A percentile compares a stretch with the other conserved stretches of the same genome.
phyloP scores from a whole-genome alignment of 2,888 invertebrate species.

The Coenonympha glycerion region DNA sequence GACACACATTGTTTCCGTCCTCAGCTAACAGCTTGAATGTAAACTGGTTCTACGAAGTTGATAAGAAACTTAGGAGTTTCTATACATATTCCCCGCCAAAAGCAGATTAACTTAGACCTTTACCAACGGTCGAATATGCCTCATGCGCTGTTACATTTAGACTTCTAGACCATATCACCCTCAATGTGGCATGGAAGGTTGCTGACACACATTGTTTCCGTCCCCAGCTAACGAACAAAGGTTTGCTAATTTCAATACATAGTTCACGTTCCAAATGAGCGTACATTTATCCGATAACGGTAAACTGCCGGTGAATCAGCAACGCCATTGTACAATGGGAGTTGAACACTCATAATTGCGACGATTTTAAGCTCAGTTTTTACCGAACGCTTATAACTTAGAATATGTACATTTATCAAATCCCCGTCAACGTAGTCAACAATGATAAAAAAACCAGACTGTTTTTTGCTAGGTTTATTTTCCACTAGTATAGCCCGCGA shows the following conservation, averaged over 20 bases:
- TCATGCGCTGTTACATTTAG: neutral
- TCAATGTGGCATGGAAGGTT: neutral
- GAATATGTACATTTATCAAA: too few relatives aligned
- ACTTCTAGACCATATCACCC: neutral
- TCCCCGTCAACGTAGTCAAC: too few relatives aligned
- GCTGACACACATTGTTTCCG: conserved; percentile 10
- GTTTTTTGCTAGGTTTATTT: too few relatives aligned
- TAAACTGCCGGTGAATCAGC: conserved; percentile 50
- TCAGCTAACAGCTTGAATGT: too few relatives aligned
- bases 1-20: conserved; percentile 11
- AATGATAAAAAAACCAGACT: too few relatives aligned
- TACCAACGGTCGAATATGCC: too few relatives aligned
- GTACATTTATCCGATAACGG: conserved; percentile 45
- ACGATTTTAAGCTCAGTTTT: conserved; percentile 58
- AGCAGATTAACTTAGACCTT: too few relatives aligned
- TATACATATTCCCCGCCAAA: too few relatives aligned
- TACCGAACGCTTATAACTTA: too few relatives aligned
- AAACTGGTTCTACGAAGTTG: too few relatives aligned
- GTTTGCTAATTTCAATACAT: conserved; percentile 24
- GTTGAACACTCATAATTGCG: conserved; percentile 48
- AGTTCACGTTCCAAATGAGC: conserved; percentile 27
- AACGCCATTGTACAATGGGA: conserved; percentile 41
- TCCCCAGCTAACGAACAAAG: conserved; percentile 15
- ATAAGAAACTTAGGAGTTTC: too few relatives aligned
- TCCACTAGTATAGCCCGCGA: too few relatives aligned